Conservation (phyloP, 2,113 vertebrate species). For the Sander lucioperca region DNA sequence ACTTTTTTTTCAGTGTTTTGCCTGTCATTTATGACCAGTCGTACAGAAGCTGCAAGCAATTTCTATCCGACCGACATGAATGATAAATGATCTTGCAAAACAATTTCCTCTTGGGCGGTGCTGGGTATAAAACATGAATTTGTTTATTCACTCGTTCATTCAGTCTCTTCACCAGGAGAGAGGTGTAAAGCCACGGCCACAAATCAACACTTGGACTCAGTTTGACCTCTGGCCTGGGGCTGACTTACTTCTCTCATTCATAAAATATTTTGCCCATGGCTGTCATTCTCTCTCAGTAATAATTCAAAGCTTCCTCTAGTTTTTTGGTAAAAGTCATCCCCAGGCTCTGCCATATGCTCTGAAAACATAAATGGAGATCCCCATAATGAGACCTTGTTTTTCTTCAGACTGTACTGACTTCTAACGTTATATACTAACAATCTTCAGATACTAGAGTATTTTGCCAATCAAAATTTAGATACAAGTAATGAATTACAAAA, state of each 20-base stretch:
- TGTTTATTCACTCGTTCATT: constrained; percentile 21
- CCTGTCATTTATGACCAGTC: too few relatives aligned
- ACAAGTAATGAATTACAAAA: not conserved
- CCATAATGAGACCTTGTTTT: not conserved
- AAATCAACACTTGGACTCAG: constrained; percentile 67
- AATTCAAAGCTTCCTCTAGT: not conserved
- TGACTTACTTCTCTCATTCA: constrained; percentile 61
- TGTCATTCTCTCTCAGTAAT: constrained; percentile 15
- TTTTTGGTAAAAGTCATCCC: constrained; percentile 8
- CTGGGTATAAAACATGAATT: constrained; percentile 14
- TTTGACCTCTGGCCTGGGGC: constrained; percentile 58
- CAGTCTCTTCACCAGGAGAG: constrained; percentile 5
- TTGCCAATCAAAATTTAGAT: not conserved
- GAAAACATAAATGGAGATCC: not conserved
- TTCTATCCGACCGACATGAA: not conserved
- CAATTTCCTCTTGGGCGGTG: not conserved
- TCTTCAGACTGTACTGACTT: not conserved
- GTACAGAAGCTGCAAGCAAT: not conserved
- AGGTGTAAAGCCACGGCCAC: constrained; percentile 35
- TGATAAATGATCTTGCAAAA: constrained; percentile 1
- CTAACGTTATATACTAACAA: not conserved
- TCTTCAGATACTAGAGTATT: not conserved
- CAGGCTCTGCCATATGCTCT: not conserved
- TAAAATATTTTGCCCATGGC: constrained; percentile 57
- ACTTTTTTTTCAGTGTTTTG: not conserved